Evolutionary conservation across 2,113 vertebrate species (phyloP).

Genomic region (Perognathus longimembris): DNA sequence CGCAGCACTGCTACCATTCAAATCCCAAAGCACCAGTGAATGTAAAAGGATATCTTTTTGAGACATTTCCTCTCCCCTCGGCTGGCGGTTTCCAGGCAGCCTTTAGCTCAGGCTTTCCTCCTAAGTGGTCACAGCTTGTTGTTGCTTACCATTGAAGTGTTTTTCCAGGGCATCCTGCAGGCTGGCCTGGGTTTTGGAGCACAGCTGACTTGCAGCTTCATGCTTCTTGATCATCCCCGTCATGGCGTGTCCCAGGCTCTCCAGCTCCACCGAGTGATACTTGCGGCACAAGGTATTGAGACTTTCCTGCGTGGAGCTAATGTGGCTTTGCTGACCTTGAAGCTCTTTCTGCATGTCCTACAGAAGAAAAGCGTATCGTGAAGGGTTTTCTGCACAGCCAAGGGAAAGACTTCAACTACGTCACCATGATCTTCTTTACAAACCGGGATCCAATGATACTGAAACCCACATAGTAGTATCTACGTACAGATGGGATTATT

Average conservation of each 20-base stretch:
- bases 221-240: constrained; percentile 91
- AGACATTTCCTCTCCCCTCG: constrained; percentile 56
- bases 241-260: constrained; percentile 90
- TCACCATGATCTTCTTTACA: neutral
- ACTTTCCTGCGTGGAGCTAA: constrained; percentile 90
- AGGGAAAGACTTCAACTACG: neutral
- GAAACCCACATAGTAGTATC: neutral
- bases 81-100: constrained; percentile 57
- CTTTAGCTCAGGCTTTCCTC: constrained; percentile 64
- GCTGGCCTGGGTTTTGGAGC: constrained; percentile 88
- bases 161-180: constrained; percentile 93
- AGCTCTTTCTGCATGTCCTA: constrained; percentile 93
- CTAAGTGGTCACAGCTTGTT: constrained; percentile 25
- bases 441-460: neutral
- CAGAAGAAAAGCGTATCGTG: constrained; percentile 19
- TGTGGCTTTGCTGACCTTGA: constrained; percentile 90
- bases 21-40: constrained; percentile 29
- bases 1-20: neutral
- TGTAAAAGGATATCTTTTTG: constrained; percentile 61
- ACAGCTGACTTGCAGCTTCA: constrained; percentile 90
- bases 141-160: constrained; percentile 90
- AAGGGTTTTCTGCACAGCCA: neutral
- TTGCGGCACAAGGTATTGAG: constrained; percentile 93
- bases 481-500: neutral
- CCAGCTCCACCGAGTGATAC: constrained; percentile 92